Base-by-base conservation (phyloP, 2,888 invertebrate genomes). In the Rhorus exstirpatorius region DNA sequence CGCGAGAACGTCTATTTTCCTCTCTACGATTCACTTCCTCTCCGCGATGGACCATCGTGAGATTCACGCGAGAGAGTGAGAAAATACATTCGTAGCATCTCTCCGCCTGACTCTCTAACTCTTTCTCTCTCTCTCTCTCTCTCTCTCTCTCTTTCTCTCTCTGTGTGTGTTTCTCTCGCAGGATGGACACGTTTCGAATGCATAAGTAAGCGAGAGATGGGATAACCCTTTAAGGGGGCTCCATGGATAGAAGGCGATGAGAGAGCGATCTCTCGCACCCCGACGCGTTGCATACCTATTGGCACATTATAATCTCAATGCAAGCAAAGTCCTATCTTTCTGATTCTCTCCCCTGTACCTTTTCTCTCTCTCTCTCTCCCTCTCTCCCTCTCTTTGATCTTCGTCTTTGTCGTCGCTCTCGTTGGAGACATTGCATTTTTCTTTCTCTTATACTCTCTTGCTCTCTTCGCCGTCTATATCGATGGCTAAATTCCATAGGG, bases 201-300 rank as follows among this genome's bases (percentile, higher is more conserved):
- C 83, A 90, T 90, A 91, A 90, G 88, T 90, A 89, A 90, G 89
- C 87, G 84, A 85, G 77, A 86, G 77, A 84, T 84, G 71, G 84
- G 84, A 86, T 85, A 84, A 84, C 83, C 74, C 83, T 77, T 78
- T 85, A 78, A 65, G 77, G 78, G 58, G 44, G 26, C 61, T 80
- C 68, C 61, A 35, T 44, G 63, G 79, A 65, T 44, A 68, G 51
- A 75, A 65, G 53, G 55, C 81, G 82, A 79, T 75, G 21, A 53
- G 46, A 81, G 78, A 81, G 61, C 82, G 80, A 78, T 79, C 83
- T 79, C 81, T 77, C 78, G 41, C 79, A 46, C 46, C 76, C 74
- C 67, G 70, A 70, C 58, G 72, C 79, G 74, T 68, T 78, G 79
- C 78, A 84, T 84, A 82, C 82, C 84, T 82, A 84, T 84, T 84